Evolutionary conservation across 1,140 invertebrate species (phyloP).

Genomic region (Rhagoletis pomonella): DNA sequence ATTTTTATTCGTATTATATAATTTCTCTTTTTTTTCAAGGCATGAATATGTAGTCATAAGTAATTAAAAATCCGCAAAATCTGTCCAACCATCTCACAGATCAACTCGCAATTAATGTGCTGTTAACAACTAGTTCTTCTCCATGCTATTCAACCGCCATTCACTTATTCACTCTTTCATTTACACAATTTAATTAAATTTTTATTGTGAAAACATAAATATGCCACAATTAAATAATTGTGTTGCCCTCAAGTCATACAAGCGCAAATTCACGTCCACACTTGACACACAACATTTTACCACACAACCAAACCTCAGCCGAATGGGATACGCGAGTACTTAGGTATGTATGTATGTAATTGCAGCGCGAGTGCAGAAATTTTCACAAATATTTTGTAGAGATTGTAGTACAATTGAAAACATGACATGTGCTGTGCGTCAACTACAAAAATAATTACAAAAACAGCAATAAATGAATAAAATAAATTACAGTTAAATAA

Average conservation of each 20-base stretch:
- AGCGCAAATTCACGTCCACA: neutral
- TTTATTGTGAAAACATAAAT: conserved; percentile 42
- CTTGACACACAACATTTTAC: neutral
- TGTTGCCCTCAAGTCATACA: neutral
- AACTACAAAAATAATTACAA: neutral
- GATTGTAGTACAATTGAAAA: conserved; percentile 35
- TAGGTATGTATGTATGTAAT: neutral
- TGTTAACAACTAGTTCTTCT: too few relatives aligned
- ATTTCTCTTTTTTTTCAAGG: too few relatives aligned
- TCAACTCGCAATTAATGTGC: too few relatives aligned
- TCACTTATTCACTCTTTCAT: neutral
- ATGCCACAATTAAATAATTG: conserved; percentile 46
- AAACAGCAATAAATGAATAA: conserved; percentile 29
- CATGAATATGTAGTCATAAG: too few relatives aligned
- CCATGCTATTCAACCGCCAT: neutral
- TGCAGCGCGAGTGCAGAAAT: neutral
- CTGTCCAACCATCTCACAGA: neutral
- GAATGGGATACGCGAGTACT: neutral
- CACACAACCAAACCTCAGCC: neutral
- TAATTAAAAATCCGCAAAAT: too few relatives aligned
- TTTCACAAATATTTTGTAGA: conserved; percentile 37
- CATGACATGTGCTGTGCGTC: neutral
- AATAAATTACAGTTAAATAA: conserved; percentile 19
- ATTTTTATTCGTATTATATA: too few relatives aligned
- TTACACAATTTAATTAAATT: conserved; percentile 13